Base-by-base conservation (phyloP, 2,113 vertebrate genomes). In the Garra rufa region DNA sequence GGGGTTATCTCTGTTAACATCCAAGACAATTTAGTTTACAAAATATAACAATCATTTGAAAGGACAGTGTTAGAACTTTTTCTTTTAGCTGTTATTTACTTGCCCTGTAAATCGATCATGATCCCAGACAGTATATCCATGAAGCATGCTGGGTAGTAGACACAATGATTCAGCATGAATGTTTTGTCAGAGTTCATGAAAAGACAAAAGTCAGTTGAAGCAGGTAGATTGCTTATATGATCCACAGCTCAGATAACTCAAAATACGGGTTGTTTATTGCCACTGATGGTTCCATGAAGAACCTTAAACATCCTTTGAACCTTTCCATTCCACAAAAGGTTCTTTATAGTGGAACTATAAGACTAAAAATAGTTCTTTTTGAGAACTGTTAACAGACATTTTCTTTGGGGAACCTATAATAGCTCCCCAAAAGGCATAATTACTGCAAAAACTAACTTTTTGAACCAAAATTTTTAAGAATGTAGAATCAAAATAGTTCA, bases 131-230 rank as follows among this genome's bases (percentile, higher is more conserved):
- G 34, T 41, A 10, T 38, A 38, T 69, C 17, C 65, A 69, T 69
- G n/a, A 70, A 70, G 34, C 67, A 41, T 41, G 34, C 67, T 13
- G 34, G 9, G 34, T n/a, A 65, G 26, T 65, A 34, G 61, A 65
- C 65, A 63, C 1, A 15, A 69, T 70, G 34, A 70, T 41, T 70
- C 67, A 70, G 67, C 67, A 70, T 43, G 38, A n/a, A 70, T 70
- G 67, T 41, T 70, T 69, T 34, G 28, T 24, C 21, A 10, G 26
- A 63, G 61, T 43, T 43, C 4, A n/a, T 9, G 41, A 41, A 70
- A 70, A n/a, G 34, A 43, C 67, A 38, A 70, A n/a, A 43, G 67
- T 70, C 19, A n/a, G 67, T 9, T 55, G 52, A 55, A 55, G 52
- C 50, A 34, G 9, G 9, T 44, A 44, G 9, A 44, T 11, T 44